Evolutionary conservation across 2,113 vertebrate species (phyloP).

Genomic region (Scolopax mira): DNA sequence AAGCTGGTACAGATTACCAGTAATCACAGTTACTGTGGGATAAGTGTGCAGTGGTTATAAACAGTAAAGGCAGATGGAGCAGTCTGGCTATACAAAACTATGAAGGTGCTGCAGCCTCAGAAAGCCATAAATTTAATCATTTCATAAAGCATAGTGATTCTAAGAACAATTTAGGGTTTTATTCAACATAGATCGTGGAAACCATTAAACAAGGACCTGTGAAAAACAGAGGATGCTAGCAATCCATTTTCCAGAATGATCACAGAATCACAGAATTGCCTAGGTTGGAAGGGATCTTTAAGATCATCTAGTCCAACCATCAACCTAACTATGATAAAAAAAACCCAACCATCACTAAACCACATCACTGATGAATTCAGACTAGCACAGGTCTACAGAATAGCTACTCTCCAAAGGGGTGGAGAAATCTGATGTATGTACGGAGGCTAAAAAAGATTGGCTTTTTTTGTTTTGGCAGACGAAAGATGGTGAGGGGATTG

Average conservation of each 20-base stretch:
- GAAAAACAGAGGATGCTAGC: not conserved
- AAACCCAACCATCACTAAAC: too few relatives aligned
- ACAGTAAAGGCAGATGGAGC: not conserved
- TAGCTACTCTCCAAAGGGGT: not conserved
- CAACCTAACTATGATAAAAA: too few relatives aligned
- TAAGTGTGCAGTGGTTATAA: not conserved
- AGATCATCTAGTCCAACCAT: too few relatives aligned
- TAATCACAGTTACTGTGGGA: not conserved
- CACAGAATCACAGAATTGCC: too few relatives aligned
- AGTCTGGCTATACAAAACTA: not conserved
- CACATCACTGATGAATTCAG: not conserved
- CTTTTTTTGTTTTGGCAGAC: not conserved
- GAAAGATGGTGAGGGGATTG: not conserved
- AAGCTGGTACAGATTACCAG: not conserved
- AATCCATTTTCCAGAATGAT: not conserved
- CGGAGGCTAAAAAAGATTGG: not conserved
- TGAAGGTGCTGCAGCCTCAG: not conserved
- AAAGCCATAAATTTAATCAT: not conserved
- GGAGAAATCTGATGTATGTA: not conserved
- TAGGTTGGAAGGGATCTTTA: too few relatives aligned
- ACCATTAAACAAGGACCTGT: not conserved
- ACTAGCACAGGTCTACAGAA: not conserved
- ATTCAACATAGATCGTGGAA: not conserved
- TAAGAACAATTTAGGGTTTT: not conserved
- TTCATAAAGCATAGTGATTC: not conserved